A percentile compares a stretch with the other conserved stretches of the same genome.
Evolutionary conservation across 2,113 vertebrate genomes (phyloP).

Genomic region (Vulpes vulpes): DNA sequence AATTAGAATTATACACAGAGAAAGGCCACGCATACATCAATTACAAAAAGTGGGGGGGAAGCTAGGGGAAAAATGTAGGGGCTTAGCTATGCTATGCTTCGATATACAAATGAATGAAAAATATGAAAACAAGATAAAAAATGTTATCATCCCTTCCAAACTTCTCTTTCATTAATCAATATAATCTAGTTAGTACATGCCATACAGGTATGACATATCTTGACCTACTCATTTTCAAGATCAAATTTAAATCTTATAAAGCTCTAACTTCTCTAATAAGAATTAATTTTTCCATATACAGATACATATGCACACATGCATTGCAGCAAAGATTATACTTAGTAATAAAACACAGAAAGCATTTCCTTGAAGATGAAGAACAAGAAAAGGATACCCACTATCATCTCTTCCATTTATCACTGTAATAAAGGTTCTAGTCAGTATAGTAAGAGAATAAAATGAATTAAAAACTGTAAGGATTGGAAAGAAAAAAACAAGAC

Average conservation of each 20-base stretch:
- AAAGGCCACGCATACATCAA: background rate
- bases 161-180: background rate
- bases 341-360: background rate
- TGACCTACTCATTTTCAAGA: constrained; percentile 35
- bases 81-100: background rate
- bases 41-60: background rate
- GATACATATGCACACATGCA: background rate
- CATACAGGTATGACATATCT: background rate
- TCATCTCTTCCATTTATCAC: background rate
- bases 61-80: background rate
- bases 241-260: constrained; percentile 60
- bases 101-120: constrained; percentile 15
- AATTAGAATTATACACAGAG: background rate
- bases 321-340: background rate
- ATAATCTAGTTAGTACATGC: background rate
- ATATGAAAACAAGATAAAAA: constrained; percentile 5
- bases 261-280: background rate
- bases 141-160: background rate
- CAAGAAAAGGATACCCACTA: background rate
- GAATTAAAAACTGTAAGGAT: background rate
- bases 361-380: background rate
- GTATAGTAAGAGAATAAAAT: constrained; percentile 14
- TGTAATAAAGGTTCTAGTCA: background rate
- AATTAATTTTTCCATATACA: background rate
- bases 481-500: background rate